Evolutionary conservation across 2,113 vertebrate species (phyloP).

Genomic region (Pteruthius melanotis): DNA sequence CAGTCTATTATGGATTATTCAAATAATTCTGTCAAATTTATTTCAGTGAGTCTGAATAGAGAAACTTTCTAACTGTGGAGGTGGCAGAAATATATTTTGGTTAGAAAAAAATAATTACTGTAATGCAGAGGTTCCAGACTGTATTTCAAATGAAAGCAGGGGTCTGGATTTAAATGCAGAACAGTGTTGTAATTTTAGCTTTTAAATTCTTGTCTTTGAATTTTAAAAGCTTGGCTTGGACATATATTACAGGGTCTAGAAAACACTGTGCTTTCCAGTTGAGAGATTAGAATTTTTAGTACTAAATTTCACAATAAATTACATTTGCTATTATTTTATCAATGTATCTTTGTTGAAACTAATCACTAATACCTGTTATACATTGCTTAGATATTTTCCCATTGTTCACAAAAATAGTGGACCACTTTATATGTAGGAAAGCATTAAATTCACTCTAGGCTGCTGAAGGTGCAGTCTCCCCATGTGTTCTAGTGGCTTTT

Average conservation of each 20-base stretch:
- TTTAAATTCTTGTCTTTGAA: not conserved
- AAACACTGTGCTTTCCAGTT: not conserved
- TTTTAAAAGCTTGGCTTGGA: not conserved
- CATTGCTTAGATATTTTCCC: not conserved
- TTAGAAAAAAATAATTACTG: not conserved
- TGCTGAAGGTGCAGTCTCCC: not conserved
- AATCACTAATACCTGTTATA: not conserved
- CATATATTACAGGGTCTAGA: not conserved
- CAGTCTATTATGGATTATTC: slow-evolving; percentile 37
- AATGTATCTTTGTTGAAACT: not conserved
- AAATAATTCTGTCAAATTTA: slow-evolving; percentile 39
- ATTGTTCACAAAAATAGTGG: not conserved
- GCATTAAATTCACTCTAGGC: not conserved
- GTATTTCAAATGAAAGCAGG: slow-evolving; percentile 10
- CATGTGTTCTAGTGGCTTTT: not conserved
- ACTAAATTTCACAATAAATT: not conserved
- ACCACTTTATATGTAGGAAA: not conserved
- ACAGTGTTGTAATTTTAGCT: not conserved
- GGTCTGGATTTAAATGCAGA: slow-evolving; percentile 21
- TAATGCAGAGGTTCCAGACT: not conserved
- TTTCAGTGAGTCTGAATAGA: slow-evolving; percentile 33
- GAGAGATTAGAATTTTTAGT: not conserved
- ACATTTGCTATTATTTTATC: not conserved
- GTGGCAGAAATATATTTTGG: slow-evolving; percentile 52
- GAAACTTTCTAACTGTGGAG: slow-evolving; percentile 2